phyloP scores from a whole-genome alignment of 2,797 vertebrate genomes.

The Rachycentron canadum region DNA sequence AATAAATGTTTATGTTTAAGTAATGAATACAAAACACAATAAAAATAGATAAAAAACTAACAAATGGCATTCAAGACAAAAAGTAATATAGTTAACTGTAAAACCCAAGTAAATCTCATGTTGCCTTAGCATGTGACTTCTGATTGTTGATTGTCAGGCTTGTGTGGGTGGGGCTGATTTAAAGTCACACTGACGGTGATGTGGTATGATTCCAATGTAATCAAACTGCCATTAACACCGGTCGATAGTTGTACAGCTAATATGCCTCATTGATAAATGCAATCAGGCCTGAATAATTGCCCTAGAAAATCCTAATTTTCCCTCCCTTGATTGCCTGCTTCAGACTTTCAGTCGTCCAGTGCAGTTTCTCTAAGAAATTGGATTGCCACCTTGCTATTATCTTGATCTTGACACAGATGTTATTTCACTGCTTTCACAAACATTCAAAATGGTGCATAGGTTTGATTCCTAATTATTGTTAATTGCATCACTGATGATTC shows the following conservation, averaged over 20 bases:
- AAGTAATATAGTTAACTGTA: background rate
- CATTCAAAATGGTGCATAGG: constrained; percentile 28
- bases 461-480: constrained; percentile 37
- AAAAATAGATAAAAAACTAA: background rate
- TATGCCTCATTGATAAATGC: constrained; percentile 69
- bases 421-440: constrained; percentile 42
- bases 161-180: too few relatives aligned
- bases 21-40: background rate
- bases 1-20: background rate
- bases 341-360: constrained; percentile 35
- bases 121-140: too few relatives aligned
- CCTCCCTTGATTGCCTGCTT: constrained; percentile 64
- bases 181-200: constrained; percentile 17
- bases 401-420: constrained; percentile 31
- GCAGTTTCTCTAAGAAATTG: constrained; percentile 14
- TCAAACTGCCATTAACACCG: constrained; percentile 63
- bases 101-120: too few relatives aligned
- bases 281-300: constrained; percentile 77
- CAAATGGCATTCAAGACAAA: background rate
- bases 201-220: constrained; percentile 62
- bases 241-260: constrained; percentile 65
- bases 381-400: constrained; percentile 18
- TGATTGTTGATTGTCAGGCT: too few relatives aligned
- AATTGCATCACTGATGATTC: constrained; percentile 42
- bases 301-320: constrained; percentile 46